phyloP scores from a whole-genome alignment of 2,888 invertebrate genomes.

The Pherbina coryleti region DNA sequence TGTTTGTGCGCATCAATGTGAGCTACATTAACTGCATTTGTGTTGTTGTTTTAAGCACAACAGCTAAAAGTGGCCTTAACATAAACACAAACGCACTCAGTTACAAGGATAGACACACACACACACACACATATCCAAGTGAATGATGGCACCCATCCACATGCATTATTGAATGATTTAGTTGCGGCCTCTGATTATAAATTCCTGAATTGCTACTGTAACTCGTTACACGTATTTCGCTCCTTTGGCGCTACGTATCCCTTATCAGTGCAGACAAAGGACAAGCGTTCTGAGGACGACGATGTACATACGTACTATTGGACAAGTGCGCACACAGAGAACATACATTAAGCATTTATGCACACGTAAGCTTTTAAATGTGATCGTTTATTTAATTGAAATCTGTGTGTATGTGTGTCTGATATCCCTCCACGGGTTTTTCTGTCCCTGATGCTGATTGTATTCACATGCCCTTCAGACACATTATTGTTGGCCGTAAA shows the following conservation, averaged over 20 bases:
- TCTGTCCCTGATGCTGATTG: background rate
- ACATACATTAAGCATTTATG: slow-evolving; percentile 15
- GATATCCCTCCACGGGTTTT: background rate
- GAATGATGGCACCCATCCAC: background rate
- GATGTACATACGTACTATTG: background rate
- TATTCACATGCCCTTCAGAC: background rate
- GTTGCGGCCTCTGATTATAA: slow-evolving; percentile 31
- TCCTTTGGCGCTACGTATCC: background rate
- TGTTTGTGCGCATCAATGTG: background rate
- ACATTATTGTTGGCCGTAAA: background rate
- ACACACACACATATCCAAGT: background rate
- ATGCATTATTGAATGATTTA: slow-evolving; percentile 28
- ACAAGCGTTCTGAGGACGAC: background rate
- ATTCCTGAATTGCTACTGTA: slow-evolving; percentile 20
- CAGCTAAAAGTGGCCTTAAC: background rate
- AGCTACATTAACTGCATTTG: background rate
- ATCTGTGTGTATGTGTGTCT: slow-evolving; percentile 1
- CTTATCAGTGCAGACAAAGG: background rate
- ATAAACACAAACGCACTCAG: background rate
- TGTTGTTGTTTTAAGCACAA: slow-evolving; percentile 20
- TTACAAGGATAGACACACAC: background rate
- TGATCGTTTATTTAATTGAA: slow-evolving; percentile 35
- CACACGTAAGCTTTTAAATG: slow-evolving; percentile 33
- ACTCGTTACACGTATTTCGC: background rate
- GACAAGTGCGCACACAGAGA: background rate